These are phyloP conservation scores for Hemaris fuciformis DNA, from an alignment of 2,888 invertebrate species.

Conservation along the genomic window DNA sequence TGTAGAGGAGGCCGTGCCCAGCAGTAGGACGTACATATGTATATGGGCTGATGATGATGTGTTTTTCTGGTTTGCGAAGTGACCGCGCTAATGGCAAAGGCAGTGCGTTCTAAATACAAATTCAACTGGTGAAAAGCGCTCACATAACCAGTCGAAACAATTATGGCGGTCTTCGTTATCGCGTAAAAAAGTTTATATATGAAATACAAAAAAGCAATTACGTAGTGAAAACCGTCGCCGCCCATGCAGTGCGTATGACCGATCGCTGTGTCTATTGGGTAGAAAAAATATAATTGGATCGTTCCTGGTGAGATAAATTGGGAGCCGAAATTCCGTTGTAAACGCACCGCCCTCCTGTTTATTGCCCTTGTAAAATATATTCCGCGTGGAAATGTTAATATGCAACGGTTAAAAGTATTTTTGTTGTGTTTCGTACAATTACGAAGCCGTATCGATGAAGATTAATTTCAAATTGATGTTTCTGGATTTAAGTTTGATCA, in stretches of 20 bases:
- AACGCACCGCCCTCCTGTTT: slow-evolving; percentile 47
- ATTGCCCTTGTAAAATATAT: slow-evolving; percentile 46
- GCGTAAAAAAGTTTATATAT: slow-evolving; percentile 15
- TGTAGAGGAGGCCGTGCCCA: too few relatives aligned
- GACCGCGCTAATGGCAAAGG: too few relatives aligned
- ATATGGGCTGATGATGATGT: too few relatives aligned
- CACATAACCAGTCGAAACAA: too few relatives aligned
- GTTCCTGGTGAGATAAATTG: slow-evolving; percentile 69
- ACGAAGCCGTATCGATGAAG: neutral
- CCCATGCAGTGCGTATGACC: slow-evolving; percentile 31
- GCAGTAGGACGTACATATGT: too few relatives aligned
- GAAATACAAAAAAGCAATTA: slow-evolving; percentile 6
- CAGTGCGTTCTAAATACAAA: too few relatives aligned
- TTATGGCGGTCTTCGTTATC: too few relatives aligned
- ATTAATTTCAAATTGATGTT: neutral
- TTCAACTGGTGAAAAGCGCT: too few relatives aligned
- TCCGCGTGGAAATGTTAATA: slow-evolving; percentile 7
- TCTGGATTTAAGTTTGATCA: too few relatives aligned
- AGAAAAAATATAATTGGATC: slow-evolving; percentile 74
- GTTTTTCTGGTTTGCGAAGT: too few relatives aligned
- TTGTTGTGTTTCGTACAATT: neutral
- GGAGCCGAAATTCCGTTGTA: slow-evolving; percentile 43
- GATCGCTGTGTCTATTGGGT: slow-evolving; percentile 56
- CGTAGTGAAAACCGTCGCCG: slow-evolving; percentile 22
- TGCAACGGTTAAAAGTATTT: neutral